Evolutionary conservation across 92 coral and sea anemone species (phyloP).

Genomic region (Scolanthus callimorphus): DNA sequence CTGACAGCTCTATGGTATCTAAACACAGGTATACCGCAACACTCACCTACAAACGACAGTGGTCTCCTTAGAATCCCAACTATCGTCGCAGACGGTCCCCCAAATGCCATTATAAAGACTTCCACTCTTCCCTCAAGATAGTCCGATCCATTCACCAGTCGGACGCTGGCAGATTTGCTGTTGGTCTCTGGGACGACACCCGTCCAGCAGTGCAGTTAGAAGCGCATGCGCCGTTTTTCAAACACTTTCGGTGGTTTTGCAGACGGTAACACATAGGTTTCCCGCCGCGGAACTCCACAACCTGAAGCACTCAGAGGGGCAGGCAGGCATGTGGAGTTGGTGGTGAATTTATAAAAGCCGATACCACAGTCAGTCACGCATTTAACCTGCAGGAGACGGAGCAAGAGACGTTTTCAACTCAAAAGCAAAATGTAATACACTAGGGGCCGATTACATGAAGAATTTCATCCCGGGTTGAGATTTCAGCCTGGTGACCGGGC

Average conservation of each 20-base stretch:
- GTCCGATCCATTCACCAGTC: constrained; percentile 72
- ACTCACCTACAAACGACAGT: constrained; percentile 70
- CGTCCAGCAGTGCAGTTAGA: constrained; percentile 48
- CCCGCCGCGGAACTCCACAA: too few relatives aligned
- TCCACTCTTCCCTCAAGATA: constrained; percentile 68
- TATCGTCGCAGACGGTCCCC: constrained; percentile 83
- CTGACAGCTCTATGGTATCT: too few relatives aligned
- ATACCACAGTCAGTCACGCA: constrained; percentile 67
- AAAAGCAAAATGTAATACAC: too few relatives aligned
- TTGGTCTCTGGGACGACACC: constrained; percentile 14
- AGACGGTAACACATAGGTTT: too few relatives aligned
- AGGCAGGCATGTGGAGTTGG: constrained; percentile 46
- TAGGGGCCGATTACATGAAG: too few relatives aligned
- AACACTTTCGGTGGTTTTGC: constrained; percentile 51
- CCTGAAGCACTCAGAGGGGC: constrained; percentile 52
- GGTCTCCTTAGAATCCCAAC: constrained; percentile 47
- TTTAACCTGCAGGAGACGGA: too few relatives aligned
- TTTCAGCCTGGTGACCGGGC: too few relatives aligned
- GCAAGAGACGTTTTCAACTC: too few relatives aligned
- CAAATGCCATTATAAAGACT: constrained; percentile 67
- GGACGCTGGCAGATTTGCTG: constrained; percentile 14
- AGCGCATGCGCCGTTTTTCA: constrained; percentile 27
- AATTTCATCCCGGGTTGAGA: too few relatives aligned
- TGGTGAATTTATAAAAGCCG: constrained; percentile 34
- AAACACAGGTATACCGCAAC: background rate